A percentile compares a stretch with the other conserved stretches of the same genome.
Conservation (phyloP, 2,888 invertebrate genomes). For the Silvanus unidentatus region DNA sequence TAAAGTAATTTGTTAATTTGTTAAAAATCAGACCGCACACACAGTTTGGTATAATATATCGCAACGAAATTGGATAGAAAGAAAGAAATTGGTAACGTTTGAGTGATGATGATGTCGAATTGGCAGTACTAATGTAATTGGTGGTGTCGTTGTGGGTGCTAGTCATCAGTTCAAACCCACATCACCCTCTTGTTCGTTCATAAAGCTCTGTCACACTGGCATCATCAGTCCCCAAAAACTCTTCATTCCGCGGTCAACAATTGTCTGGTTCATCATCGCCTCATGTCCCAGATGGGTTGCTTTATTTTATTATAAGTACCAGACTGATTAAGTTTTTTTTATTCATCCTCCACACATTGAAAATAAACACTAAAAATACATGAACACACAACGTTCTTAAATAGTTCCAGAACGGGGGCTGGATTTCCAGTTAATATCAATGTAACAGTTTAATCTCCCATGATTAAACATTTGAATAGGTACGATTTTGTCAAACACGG, state of each 20-base stretch:
- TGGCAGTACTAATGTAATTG: constrained; percentile 33
- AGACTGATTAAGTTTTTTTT: too few species aligned
- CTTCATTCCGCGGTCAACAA: constrained; percentile 30
- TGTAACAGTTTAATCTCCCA: constrained; percentile 19
- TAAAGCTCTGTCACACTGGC: not conserved
- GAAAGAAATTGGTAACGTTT: constrained; percentile 28
- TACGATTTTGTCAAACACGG: constrained; percentile 32
- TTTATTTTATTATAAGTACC: constrained; percentile 28
- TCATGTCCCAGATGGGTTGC: constrained; percentile 29
- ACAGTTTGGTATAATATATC: too few species aligned
- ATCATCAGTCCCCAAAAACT: constrained; percentile 14
- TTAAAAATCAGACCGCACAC: not conserved
- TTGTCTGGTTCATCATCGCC: constrained; percentile 32
- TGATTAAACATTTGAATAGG: constrained; percentile 26
- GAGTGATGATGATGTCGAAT: constrained; percentile 35
- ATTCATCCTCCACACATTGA: too few species aligned
- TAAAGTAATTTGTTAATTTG: not conserved
- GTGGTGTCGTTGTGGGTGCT: constrained; percentile 30
- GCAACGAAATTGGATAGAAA: constrained; percentile 27
- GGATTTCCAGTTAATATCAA: not conserved
- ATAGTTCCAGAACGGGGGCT: too few species aligned
- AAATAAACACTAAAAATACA: too few species aligned
- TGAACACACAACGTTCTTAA: too few species aligned
- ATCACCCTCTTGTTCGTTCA: not conserved
- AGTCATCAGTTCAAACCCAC: constrained; percentile 12